phyloP scores from a whole-genome alignment of 2,797 vertebrate species.

The Leucoraja ocellata region DNA sequence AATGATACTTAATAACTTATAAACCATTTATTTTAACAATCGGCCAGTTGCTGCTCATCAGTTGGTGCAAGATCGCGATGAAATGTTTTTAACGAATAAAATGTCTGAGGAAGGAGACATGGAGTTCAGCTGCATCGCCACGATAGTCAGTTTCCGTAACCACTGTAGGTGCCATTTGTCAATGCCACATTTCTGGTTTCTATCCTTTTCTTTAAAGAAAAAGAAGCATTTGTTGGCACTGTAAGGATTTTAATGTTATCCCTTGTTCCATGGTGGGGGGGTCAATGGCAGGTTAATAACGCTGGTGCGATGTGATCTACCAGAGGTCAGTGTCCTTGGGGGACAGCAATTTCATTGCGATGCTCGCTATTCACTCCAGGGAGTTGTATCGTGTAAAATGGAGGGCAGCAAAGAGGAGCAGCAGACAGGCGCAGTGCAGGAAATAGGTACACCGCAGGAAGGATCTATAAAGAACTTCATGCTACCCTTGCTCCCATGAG shows the following conservation, averaged over 20 bases:
- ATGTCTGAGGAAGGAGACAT: background rate
- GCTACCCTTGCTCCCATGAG: background rate
- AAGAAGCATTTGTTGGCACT: background rate
- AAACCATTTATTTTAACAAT: background rate
- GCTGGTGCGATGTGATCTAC: constrained; percentile 13
- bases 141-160: background rate
- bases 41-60: too few species aligned
- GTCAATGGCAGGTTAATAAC: constrained; percentile 24
- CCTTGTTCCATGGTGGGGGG: background rate
- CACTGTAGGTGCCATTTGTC: background rate
- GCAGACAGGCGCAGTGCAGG: background rate
- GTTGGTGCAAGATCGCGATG: background rate
- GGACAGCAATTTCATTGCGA: background rate
- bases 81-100: background rate
- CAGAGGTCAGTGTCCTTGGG: background rate
- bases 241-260: background rate
- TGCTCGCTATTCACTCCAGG: background rate
- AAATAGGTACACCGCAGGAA: background rate
- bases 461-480: background rate
- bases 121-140: background rate
- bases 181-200: background rate
- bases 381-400: constrained; percentile 4
- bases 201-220: background rate
- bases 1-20: too few species aligned
- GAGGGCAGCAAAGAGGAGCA: background rate